phyloP scores from a whole-genome alignment of 2,113 vertebrate genomes.

The Fregata magnificens region DNA sequence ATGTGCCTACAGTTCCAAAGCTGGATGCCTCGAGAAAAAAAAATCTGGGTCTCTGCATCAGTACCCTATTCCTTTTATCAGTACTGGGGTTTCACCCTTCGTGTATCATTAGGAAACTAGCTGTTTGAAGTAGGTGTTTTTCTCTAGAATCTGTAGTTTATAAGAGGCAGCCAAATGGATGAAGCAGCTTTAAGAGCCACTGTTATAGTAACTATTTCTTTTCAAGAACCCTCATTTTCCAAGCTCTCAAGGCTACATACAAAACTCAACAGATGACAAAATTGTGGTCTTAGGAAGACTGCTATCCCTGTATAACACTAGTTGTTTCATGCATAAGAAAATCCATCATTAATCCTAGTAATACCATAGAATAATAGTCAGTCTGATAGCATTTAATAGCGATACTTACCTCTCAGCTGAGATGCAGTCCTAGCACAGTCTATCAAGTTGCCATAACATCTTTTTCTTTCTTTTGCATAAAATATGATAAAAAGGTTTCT shows the following conservation, averaged over 20 bases:
- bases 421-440: not conserved
- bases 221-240: not conserved
- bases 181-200: not conserved
- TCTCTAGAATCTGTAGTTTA: not conserved
- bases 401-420: not conserved
- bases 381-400: not conserved
- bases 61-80: not conserved
- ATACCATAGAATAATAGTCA: not conserved
- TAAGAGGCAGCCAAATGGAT: not conserved
- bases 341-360: not conserved
- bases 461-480: constrained; percentile 4
- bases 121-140: not conserved
- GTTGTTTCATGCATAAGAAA: not conserved
- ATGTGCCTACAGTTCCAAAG: not conserved
- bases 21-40: not conserved
- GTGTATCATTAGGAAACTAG: not conserved
- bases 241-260: not conserved
- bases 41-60: not conserved
- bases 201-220: not conserved
- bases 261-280: not conserved
- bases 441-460: not conserved
- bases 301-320: not conserved
- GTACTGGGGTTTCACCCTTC: not conserved
- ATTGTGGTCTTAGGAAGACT: not conserved
- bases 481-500: not conserved